phyloP scores from a whole-genome alignment of 2,888 invertebrate species.

The Nephrotoma guestfalica region DNA sequence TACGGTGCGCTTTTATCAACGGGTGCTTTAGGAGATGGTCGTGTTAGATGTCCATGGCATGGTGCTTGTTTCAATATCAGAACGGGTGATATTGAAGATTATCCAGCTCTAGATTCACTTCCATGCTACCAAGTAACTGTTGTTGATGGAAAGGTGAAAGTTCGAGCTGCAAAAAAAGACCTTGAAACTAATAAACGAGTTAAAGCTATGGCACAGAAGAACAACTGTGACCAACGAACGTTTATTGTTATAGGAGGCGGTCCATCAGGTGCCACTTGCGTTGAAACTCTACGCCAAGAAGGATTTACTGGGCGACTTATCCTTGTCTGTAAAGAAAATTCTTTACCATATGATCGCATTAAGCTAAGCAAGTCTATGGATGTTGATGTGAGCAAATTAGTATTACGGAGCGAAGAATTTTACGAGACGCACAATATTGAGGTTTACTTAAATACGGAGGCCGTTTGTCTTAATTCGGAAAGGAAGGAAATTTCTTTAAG shows the following conservation, averaged over 20 bases:
- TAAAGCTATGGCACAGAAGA: slow-evolving; percentile 42
- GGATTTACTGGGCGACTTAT: slow-evolving; percentile 71
- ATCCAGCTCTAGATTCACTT: slow-evolving; percentile 85
- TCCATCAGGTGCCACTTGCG: slow-evolving; percentile 74
- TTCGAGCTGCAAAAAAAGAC: slow-evolving; percentile 41
- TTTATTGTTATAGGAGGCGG: slow-evolving; percentile 79
- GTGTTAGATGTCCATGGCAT: slow-evolving; percentile 90
- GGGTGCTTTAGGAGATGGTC: slow-evolving; percentile 71
- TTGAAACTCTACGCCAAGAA: slow-evolving; percentile 81
- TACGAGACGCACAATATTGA: slow-evolving; percentile 65
- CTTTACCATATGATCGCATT: slow-evolving; percentile 85
- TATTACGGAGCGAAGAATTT: slow-evolving; percentile 57
- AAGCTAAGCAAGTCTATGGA: slow-evolving; percentile 77
- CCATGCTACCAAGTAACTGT: slow-evolving; percentile 71
- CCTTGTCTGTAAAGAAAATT: slow-evolving; percentile 64
- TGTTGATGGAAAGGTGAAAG: slow-evolving; percentile 53
- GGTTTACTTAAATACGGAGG: slow-evolving; percentile 51
- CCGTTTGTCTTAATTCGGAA: slow-evolving; percentile 47
- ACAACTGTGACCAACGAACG: slow-evolving; percentile 35
- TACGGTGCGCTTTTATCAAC: slow-evolving; percentile 79
- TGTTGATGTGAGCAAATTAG: slow-evolving; percentile 49
- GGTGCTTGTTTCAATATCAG: slow-evolving; percentile 85
- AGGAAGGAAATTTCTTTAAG: slow-evolving; percentile 48
- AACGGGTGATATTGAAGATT: slow-evolving; percentile 95
- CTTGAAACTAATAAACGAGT: slow-evolving; percentile 43